Percentiles rank a stretch among this genome's conserved stretches.
These are phyloP conservation scores for Protobothrops mucrosquamatus DNA, from an alignment of 2,113 vertebrate species.

Conservation along the genomic window DNA sequence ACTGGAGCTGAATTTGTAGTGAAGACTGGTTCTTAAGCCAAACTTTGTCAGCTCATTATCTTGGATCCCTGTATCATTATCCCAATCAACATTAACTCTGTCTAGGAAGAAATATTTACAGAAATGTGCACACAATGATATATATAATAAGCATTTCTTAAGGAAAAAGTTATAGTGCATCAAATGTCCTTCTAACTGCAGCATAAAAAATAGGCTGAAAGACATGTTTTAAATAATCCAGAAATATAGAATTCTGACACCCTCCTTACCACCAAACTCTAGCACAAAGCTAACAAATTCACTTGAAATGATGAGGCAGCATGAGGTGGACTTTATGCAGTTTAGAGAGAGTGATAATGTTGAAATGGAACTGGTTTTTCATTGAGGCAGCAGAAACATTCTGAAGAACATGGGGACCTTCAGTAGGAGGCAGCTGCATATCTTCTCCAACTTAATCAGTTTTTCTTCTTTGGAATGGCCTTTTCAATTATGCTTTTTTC, in stretches of 20 bases:
- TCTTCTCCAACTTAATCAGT: background rate
- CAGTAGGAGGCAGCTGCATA: conserved; percentile 23
- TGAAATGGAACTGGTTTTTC: conserved; percentile 31
- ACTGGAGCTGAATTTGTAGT: background rate
- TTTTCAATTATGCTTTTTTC: conserved; percentile 45
- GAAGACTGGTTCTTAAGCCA: background rate
- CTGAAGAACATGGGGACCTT: conserved; percentile 16
- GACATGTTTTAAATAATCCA: background rate
- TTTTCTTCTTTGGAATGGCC: background rate
- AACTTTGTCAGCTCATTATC: background rate
- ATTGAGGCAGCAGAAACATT: conserved; percentile 17
- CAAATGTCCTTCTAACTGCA: conserved; percentile 10
- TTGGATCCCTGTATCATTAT: background rate
- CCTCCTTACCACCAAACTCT: conserved; percentile 10
- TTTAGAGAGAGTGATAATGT: conserved; percentile 36
- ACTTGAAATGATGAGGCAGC: conserved; percentile 37
- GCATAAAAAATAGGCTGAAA: conserved; percentile 4
- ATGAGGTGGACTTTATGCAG: background rate
- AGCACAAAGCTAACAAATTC: conserved; percentile 28
- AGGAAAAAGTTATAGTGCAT: conserved; percentile 16
- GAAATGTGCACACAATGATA: background rate
- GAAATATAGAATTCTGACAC: conserved; percentile 10
- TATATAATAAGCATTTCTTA: conserved; percentile 16
- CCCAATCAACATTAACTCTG: background rate
- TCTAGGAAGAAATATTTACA: background rate